These are phyloP conservation scores for Myotis vivesi DNA, from an alignment of 2,797 vertebrate genomes.

Conservation along the genomic window DNA sequence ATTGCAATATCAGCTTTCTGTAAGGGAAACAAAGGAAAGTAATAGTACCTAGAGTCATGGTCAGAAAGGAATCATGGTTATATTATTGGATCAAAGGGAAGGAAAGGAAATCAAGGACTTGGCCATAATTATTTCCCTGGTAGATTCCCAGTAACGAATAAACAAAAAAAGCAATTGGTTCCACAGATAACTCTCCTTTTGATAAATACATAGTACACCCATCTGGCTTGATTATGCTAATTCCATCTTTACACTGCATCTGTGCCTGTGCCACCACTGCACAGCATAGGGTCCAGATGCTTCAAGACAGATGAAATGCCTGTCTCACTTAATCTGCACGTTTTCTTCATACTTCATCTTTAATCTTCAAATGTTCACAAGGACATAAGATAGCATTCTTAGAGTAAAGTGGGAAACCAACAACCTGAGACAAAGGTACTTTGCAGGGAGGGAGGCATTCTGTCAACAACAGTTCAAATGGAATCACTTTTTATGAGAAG, in stretches of 20 bases:
- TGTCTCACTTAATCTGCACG: constrained; percentile 1
- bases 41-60: constrained; percentile 57
- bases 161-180: constrained; percentile 37
- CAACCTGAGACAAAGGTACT: background rate
- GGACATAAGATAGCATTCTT: background rate
- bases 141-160: background rate
- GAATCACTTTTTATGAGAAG: constrained; percentile 59
- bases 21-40: constrained; percentile 78
- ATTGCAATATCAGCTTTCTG: constrained; percentile 99
- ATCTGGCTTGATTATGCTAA: background rate
- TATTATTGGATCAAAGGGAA: constrained; percentile 37
- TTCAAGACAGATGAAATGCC: constrained; percentile 26
- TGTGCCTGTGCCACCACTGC: background rate
- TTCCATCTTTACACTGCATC: background rate
- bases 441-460: background rate
- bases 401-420: background rate
- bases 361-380: constrained; percentile 11
- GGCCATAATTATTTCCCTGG: background rate
- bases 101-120: constrained; percentile 52
- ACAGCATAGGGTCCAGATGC: background rate
- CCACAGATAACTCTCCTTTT: background rate
- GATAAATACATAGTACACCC: constrained; percentile 1
- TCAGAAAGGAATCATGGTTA: constrained; percentile 39
- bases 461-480: constrained; percentile 14
- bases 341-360: constrained; percentile 12